Percentiles rank a stretch among this genome's conserved stretches.
These are phyloP conservation scores for Ceraclea dissimilis DNA, from an alignment of 2,888 invertebrate genomes.

Conservation along the genomic window DNA sequence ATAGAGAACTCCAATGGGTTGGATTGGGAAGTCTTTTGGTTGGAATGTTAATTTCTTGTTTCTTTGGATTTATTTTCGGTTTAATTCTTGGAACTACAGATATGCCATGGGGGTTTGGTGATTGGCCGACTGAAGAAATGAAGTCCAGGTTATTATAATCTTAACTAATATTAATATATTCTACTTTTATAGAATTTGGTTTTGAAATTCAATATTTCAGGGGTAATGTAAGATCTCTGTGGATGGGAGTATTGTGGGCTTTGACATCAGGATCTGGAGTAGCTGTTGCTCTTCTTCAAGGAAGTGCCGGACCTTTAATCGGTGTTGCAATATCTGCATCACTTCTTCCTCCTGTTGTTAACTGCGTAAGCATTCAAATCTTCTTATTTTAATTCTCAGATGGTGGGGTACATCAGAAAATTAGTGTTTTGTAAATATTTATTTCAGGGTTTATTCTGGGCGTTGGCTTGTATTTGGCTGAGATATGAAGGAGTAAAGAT, in stretches of 20 bases:
- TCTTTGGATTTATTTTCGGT: constrained; percentile 75
- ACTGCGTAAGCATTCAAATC: constrained; percentile 56
- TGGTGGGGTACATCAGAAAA: too few relatives aligned
- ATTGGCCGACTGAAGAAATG: constrained; percentile 78
- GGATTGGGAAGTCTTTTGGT: constrained; percentile 62
- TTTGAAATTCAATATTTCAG: constrained; percentile 37
- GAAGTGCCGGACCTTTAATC: constrained; percentile 76
- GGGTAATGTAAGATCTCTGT: constrained; percentile 61
- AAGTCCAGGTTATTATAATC: constrained; percentile 52
- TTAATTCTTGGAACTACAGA: constrained; percentile 63
- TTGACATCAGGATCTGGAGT: constrained; percentile 73
- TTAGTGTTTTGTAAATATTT: too few relatives aligned
- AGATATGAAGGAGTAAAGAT: constrained; percentile 60
- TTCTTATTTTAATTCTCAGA: neutral
- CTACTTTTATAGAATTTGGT: too few relatives aligned
- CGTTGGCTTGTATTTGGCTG: constrained; percentile 63
- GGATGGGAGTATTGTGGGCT: constrained; percentile 72
- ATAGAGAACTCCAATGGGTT: constrained; percentile 57
- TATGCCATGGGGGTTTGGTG: constrained; percentile 68
- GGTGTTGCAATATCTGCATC: constrained; percentile 89
- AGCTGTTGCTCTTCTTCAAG: constrained; percentile 76
- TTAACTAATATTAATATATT: neutral
- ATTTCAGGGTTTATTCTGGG: constrained; percentile 62
- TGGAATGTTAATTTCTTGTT: constrained; percentile 66
- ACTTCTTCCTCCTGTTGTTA: constrained; percentile 75